A percentile compares a stretch with the other conserved stretches of the same genome.
Evolutionary conservation across 30 jellyfish, hydroid and myxozoan genomes (phyloP).

Genomic region (Aurelia aurita complex sp. Pacific): DNA sequence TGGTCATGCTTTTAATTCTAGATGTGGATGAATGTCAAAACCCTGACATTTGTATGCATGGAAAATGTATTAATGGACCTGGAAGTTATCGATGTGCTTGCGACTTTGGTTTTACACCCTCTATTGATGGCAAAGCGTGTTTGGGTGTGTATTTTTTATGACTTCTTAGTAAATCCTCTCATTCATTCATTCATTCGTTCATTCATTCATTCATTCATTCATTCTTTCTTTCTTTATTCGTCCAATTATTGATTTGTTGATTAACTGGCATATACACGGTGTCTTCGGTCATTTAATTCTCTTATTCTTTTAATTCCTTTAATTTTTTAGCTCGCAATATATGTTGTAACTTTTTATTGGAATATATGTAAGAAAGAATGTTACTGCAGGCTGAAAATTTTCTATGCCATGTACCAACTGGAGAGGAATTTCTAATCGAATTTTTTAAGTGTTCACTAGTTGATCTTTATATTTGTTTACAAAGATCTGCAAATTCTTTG

Average conservation of each 20-base stretch:
- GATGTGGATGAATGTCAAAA: constrained; percentile 79
- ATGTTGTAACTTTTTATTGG: neutral
- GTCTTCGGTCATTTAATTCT: too few species aligned
- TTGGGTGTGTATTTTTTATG: constrained; percentile 58
- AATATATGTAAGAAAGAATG: too few species aligned
- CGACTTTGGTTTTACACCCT: constrained; percentile 78
- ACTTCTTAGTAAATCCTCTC: too few species aligned
- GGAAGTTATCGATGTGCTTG: constrained; percentile 94
- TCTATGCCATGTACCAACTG: neutral
- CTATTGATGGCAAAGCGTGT: constrained; percentile 88
- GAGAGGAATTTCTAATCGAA: neutral
- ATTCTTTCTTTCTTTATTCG: too few species aligned
- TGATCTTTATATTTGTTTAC: too few species aligned
- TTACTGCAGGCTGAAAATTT: neutral
- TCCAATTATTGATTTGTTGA: too few species aligned
- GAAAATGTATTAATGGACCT: constrained; percentile 88
- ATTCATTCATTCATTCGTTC: too few species aligned
- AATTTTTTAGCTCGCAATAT: too few species aligned
- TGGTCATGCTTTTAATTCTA: neutral
- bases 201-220: neutral
- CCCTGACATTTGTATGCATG: constrained; percentile 81
- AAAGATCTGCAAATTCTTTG: neutral
- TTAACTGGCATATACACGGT: too few species aligned
- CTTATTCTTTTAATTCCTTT: neutral
- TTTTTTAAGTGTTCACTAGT: too few species aligned